Percentiles rank a stretch among this genome's conserved stretches.
Conservation (phyloP, 2,797 vertebrate genomes). For the Myoxocephalus aenaeus region DNA sequence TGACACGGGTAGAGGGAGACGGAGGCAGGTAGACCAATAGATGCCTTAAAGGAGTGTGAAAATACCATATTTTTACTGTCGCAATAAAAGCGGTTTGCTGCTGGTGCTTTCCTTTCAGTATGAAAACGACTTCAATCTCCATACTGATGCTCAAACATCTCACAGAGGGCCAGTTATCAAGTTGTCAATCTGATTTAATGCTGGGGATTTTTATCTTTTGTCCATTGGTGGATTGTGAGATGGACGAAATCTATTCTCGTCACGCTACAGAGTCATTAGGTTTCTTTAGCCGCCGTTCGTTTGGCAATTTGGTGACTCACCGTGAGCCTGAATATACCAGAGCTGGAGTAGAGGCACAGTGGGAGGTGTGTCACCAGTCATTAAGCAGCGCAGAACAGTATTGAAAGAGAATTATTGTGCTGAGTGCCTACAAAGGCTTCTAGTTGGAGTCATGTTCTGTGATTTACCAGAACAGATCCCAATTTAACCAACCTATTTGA, state of each 20-base stretch:
- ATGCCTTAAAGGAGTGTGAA: conserved; percentile 39
- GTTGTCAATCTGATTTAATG: background rate
- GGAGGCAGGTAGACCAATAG: conserved; percentile 40
- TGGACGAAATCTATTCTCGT: conserved; percentile 23
- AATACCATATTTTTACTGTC: conserved; percentile 17
- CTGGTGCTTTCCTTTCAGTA: background rate
- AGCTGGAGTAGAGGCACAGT: conserved; percentile 44
- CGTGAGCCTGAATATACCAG: conserved; percentile 50
- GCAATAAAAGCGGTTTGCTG: background rate
- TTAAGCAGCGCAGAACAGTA: conserved; percentile 54
- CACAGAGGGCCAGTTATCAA: background rate
- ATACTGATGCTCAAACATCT: background rate
- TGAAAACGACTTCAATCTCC: background rate
- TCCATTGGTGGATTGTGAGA: conserved; percentile 14
- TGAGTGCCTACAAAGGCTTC: conserved; percentile 10
- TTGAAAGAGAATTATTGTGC: conserved; percentile 50
- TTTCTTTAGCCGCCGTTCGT: conserved; percentile 39
- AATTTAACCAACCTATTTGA: background rate
- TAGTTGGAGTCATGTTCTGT: conserved; percentile 4
- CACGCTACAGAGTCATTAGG: conserved; percentile 50
- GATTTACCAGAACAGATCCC: conserved; percentile 11
- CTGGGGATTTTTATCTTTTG: background rate
- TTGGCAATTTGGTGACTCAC: conserved; percentile 64
- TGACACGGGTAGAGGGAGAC: conserved; percentile 43
- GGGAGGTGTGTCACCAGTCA: conserved; percentile 62